These are phyloP conservation scores for Etheostoma perlongum DNA, from an alignment of 2,797 vertebrate genomes.

Conservation along the genomic window DNA sequence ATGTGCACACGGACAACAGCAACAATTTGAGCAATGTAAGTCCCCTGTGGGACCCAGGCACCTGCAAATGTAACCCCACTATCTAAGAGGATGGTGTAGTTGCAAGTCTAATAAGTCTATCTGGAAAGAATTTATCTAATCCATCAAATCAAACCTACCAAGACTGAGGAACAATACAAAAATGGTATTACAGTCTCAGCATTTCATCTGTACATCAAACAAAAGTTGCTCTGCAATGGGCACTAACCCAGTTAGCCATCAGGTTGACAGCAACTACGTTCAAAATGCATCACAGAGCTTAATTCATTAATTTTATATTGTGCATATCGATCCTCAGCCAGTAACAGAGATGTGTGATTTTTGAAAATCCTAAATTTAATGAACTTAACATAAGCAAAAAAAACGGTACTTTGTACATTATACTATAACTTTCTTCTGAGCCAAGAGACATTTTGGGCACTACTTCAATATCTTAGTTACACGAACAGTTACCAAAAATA, in stretches of 20 bases:
- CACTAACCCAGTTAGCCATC: slow-evolving; percentile 72
- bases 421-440: not conserved
- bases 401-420: not conserved
- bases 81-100: slow-evolving; percentile 76
- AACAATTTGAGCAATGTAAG: slow-evolving; percentile 81
- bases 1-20: slow-evolving; percentile 78
- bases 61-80: slow-evolving; percentile 78
- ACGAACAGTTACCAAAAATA: slow-evolving; percentile 17
- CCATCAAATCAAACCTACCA: slow-evolving; percentile 62
- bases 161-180: slow-evolving; percentile 54
- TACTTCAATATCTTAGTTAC: slow-evolving; percentile 16
- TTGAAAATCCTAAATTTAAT: slow-evolving; percentile 1
- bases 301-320: slow-evolving; percentile 18
- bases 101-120: slow-evolving; percentile 78
- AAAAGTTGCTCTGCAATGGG: slow-evolving; percentile 57
- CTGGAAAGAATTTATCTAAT: slow-evolving; percentile 71
- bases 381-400: slow-evolving; percentile 15
- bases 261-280: slow-evolving; percentile 52
- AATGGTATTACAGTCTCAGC: slow-evolving; percentile 64
- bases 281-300: slow-evolving; percentile 26
- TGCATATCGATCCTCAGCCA: slow-evolving; percentile 19
- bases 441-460: slow-evolving; percentile 9
- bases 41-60: slow-evolving; percentile 78
- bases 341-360: slow-evolving; percentile 26
- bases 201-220: slow-evolving; percentile 69